Conservation (phyloP, 2,113 vertebrate species). For the Blennius ocellaris region DNA sequence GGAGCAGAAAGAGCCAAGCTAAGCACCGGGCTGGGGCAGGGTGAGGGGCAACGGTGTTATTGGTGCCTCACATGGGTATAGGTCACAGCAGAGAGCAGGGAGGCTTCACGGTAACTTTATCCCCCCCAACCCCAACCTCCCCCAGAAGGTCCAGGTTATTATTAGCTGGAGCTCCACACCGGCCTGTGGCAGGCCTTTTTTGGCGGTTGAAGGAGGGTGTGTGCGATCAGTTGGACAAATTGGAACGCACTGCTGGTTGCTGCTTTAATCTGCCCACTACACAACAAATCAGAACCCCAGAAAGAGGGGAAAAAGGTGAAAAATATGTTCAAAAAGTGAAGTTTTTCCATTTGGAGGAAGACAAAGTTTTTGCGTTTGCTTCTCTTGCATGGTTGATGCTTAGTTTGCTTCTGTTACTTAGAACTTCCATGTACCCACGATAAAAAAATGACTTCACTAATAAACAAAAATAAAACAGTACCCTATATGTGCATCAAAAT, state of each 20-base stretch:
- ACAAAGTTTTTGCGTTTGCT: too few relatives aligned
- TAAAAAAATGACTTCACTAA: constrained; percentile 8
- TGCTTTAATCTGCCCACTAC: constrained; percentile 3
- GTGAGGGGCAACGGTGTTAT: constrained; percentile 56
- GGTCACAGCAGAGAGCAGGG: constrained; percentile 64
- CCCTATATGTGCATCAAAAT: too few relatives aligned
- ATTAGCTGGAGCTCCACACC: constrained; percentile 74
- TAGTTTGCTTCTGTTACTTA: too few relatives aligned
- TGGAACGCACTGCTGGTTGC: constrained; percentile 31
- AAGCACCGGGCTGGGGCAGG: constrained; percentile 56
- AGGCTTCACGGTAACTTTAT: constrained; percentile 78
- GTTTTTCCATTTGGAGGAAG: not conserved
- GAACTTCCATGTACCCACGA: not conserved
- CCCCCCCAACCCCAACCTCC: too few relatives aligned
- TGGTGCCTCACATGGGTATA: constrained; percentile 80
- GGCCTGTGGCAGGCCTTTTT: constrained; percentile 80
- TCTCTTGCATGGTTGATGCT: too few relatives aligned
- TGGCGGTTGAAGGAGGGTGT: constrained; percentile 55
- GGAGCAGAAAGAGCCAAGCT: constrained; percentile 54
- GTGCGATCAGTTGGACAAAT: constrained; percentile 32
- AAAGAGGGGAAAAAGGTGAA: constrained; percentile 7
- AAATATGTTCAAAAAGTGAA: not conserved
- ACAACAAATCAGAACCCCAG: constrained; percentile 16
- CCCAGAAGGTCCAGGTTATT: constrained; percentile 76
- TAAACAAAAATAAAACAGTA: not conserved